Evolutionary conservation across 2,888 invertebrate genomes (phyloP), one percentile per base, ranked within the genome.

Genomic region (Theretra japonica): DNA sequence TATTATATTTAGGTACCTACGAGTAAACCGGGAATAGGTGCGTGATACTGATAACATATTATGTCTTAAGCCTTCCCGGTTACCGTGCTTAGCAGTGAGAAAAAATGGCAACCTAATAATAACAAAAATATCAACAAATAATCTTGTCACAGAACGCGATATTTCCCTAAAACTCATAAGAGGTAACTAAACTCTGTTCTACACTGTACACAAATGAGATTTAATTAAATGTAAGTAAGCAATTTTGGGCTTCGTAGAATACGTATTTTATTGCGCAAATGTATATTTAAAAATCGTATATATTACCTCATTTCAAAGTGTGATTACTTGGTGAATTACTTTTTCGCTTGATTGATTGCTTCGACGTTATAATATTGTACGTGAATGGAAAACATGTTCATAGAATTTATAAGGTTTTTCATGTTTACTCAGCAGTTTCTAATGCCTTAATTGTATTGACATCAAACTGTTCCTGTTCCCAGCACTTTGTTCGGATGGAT

Each of bases 361-460:
- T 23, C 73, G 75, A 79, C 80, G 77, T 77, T 79, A 73, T 79
- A 80, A 87, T 88, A 81, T 86, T 80, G 83, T 88, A 88, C 88
- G 88, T 84, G 87, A 79, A 76, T 74, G 23, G 78, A 79, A 78
- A 78, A 69, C 77, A 75, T 74, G 72, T 75, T 70, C 70, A 72
- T 70, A 41, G 56, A 11, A 41, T 30, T 23, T 53, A 50, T 28
- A 50, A 48, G n/a, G 8, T 79, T 72, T 76, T 70, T 73, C 57
- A 72, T 57, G 71, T 72, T 73, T 50, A 70, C 75, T 75, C 75
- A 70, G 28, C 58, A 41, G 33, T 21, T 21, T 58, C 11, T 41
- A 15, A 58, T 68, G 41, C 23, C 23, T 19, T 41, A 23, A 53
- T 56, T 68, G 17, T 19, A 48, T 30, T 56, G 25, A 50, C 28